These are phyloP conservation scores for Paralvinella palmiformis DNA, from an alignment of 1,140 invertebrate genomes.

Conservation along the genomic window DNA sequence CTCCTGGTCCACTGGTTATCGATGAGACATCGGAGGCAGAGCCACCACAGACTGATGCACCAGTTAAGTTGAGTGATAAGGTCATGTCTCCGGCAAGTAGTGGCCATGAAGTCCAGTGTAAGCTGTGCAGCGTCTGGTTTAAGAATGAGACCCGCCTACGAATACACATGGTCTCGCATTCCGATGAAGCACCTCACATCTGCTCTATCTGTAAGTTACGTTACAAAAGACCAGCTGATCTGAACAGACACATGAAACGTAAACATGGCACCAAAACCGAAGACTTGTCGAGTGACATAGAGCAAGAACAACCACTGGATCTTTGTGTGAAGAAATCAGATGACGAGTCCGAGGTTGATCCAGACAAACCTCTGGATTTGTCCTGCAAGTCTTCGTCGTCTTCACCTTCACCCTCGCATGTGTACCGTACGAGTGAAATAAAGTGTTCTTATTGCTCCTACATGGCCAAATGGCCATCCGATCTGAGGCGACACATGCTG, in stretches of 20 bases:
- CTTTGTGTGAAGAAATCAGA: slow-evolving; percentile 1
- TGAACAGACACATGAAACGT: slow-evolving; percentile 49
- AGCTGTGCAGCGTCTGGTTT: neutral
- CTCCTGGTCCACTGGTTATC: too few relatives aligned
- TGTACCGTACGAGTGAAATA: slow-evolving; percentile 38
- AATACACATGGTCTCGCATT: slow-evolving; percentile 10
- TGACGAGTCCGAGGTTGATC: slow-evolving; percentile 15
- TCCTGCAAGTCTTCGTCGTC: slow-evolving; percentile 44
- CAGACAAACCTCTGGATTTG: slow-evolving; percentile 34
- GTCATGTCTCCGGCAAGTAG: neutral
- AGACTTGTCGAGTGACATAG: slow-evolving; percentile 25
- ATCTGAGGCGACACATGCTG: slow-evolving; percentile 64
- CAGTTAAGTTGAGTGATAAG: too few relatives aligned
- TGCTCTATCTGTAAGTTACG: slow-evolving; percentile 53
- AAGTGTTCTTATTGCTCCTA: slow-evolving; percentile 68
- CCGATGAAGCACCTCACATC: slow-evolving; percentile 53
- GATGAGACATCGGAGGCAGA: neutral
- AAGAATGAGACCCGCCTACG: neutral
- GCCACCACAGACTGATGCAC: too few relatives aligned
- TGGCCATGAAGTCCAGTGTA: neutral
- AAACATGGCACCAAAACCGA: slow-evolving; percentile 40
- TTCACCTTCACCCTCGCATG: slow-evolving; percentile 51
- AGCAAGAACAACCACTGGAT: slow-evolving; percentile 14
- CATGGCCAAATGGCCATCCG: slow-evolving; percentile 76
- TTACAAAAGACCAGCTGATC: slow-evolving; percentile 41